Base-by-base conservation (phyloP, 1,140 invertebrate genomes). In the Tetragonula clypearis region DNA sequence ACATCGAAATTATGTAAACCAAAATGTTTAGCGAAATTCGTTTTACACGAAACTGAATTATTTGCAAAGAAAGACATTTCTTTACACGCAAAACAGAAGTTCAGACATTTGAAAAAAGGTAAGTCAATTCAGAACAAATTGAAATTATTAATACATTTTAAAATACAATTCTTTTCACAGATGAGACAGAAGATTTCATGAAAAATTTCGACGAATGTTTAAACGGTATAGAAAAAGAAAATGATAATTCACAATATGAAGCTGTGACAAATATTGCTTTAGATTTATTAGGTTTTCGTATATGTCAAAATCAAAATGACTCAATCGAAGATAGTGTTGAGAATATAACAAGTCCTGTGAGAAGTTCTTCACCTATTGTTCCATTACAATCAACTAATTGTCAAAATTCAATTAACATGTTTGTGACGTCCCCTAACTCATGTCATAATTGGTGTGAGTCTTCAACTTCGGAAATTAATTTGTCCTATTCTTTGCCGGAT, bases 171-270 rank as follows among this genome's bases (percentile, higher is more conserved):
- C 41, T 30, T 75, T 79, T 90, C 86, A 49, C 73, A 93, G 93
- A 92, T 74, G 88, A 93, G 74, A 26, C 91, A 17, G 88, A 91
- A 58, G 92, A 89, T 55, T 92, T 93, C 35, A 89, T 91, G 66
- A 92, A 91, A 74, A 86, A 81, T 12, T 90, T 90, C 56, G 87
- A 92, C 21, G 35, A 90, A 8, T 86, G 71, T 68, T 78, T 91
- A 14, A 68, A 76, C 55, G 83, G 83, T 66, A 74, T 68, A 5
- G 65, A 81, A 41, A 82, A 69, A 79, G 74, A 83, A 23, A 84
- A 62, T 78, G 86, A 84, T 71, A 69, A 80, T 8, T 74, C 83
- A 76, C 65, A 79, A 35, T 92, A 92, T 53, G 87, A 94, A 68
- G 84, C 89, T 17, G 87, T 92, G 12, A 87, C 86, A 21, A 90